Evolutionary conservation across 37 sponge, comb jelly and placozoan genomes (phyloP), one percentile per base, ranked within the genome.

Genomic region (Sycon ciliatum): DNA sequence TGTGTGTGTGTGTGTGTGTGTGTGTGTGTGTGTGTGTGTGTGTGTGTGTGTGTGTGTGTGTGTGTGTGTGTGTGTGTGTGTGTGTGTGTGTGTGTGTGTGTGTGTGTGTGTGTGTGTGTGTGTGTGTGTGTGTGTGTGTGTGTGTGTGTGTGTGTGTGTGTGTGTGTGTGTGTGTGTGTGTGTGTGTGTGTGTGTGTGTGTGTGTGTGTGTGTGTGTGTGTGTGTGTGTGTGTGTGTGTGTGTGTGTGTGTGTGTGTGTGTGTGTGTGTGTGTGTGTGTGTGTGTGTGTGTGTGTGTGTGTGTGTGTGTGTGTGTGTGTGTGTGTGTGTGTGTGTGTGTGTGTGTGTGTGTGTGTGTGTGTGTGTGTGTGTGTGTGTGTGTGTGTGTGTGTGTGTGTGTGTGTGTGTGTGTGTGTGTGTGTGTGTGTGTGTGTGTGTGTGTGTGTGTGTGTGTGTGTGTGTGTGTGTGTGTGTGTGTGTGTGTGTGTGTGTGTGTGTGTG

Each of bases 1-100:
- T 60, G 63, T 60, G 63, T 60, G 63, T 60, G 63, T 60, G 63
- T 60, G 63, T 60, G 63, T 60, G 63, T 60, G 63, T 60, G 63
- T 60, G 63, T 60, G 63, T 60, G 63, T 60, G 63, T 60, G 63
- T 60, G 63, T 60, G 63, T 60, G 63, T 60, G 63, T 60, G 63
- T 60, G 63, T 60, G 63, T 60, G 63, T 60, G 63, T 60, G 63
- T 60, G 63, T 60, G 63, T 60, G 63, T 60, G 63, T 60, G 63
- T 60, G 63, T 60, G 63, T 60, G 63, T 60, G 63, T 60, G 63
- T 60, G 63, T 60, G 63, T 60, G 63, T 60, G 63, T 60, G 63
- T 60, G 63, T 60, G 63, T 60, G 63, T 60, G 63, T 60, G 63
- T 60, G 63, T 60, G 63, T 60, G 63, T 60, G 63, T 60, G 63